Evolutionary conservation across 1,140 invertebrate species (phyloP).

Genomic region (Drosophila tropicalis): DNA sequence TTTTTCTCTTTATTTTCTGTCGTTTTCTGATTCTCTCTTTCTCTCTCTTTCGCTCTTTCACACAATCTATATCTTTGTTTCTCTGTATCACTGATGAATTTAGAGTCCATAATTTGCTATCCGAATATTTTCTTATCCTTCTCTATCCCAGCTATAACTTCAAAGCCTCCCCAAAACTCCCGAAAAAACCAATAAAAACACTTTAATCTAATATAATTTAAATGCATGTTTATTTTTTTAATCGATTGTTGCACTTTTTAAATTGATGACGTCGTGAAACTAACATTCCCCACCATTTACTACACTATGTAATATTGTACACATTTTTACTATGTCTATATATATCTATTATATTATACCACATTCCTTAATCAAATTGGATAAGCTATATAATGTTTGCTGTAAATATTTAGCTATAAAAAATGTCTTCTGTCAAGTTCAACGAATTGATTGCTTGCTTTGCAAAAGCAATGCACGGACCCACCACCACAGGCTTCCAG

Average conservation of each 20-base stretch:
- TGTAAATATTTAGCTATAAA: slow-evolving; percentile 54
- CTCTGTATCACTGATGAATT: slow-evolving; percentile 26
- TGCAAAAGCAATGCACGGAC: slow-evolving; percentile 69
- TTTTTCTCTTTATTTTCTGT: slow-evolving; percentile 34
- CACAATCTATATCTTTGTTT: background rate
- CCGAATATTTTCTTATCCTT: slow-evolving; percentile 30
- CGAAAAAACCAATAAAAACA: slow-evolving; percentile 18
- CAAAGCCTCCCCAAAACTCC: background rate
- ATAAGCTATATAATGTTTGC: slow-evolving; percentile 29
- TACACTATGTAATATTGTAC: background rate
- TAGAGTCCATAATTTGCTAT: slow-evolving; percentile 29
- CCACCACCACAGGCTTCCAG: slow-evolving; percentile 15
- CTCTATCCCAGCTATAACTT: background rate
- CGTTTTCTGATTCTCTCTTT: slow-evolving; percentile 23
- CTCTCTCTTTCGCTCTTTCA: background rate
- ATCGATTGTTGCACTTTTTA: slow-evolving; percentile 27
- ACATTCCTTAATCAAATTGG: slow-evolving; percentile 23
- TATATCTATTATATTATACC: background rate
- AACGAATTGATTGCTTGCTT: slow-evolving; percentile 64
- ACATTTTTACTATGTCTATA: too few relatives aligned
- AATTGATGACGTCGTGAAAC: slow-evolving; percentile 10
- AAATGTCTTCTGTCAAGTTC: slow-evolving; percentile 58
- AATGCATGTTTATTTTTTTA: slow-evolving; percentile 25
- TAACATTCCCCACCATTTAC: background rate
- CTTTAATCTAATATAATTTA: slow-evolving; percentile 25